A percentile compares a stretch with the other conserved stretches of the same genome.
Conservation (phyloP, 2,797 vertebrate genomes). For the Lepus oiostolus region DNA sequence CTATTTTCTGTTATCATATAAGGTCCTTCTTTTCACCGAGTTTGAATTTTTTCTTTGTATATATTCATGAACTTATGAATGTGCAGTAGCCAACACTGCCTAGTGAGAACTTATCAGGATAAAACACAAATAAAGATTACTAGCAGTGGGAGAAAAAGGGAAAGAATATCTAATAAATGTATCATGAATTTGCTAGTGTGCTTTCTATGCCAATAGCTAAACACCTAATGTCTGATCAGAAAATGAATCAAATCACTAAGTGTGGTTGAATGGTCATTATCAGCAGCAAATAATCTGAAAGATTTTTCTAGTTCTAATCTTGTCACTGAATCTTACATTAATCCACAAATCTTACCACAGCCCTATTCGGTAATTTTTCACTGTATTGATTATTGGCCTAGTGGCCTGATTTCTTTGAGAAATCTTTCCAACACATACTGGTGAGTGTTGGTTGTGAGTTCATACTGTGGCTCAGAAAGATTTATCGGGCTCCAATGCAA, state of each 20-base stretch:
- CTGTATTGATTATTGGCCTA: not conserved
- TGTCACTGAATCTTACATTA: not conserved
- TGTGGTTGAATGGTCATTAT: not conserved
- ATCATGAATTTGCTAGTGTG: not conserved
- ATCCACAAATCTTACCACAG: not conserved
- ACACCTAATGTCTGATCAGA: constrained; percentile 10
- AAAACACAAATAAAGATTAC: not conserved
- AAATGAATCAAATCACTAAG: not conserved
- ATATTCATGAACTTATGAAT: not conserved
- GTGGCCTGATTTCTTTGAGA: not conserved
- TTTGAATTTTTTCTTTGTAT: not conserved
- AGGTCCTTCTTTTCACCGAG: not conserved
- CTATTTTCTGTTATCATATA: constrained; percentile 39
- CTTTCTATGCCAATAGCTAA: constrained; percentile 2
- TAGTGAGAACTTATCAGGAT: not conserved
- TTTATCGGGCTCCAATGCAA: not conserved
- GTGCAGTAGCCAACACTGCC: not conserved
- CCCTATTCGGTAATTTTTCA: not conserved
- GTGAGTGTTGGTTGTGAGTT: not conserved
- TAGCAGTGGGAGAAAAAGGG: not conserved
- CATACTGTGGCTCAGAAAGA: not conserved
- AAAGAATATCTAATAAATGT: not conserved
- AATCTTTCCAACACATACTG: not conserved
- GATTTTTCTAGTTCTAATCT: not conserved
- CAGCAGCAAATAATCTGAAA: not conserved